These are phyloP conservation scores for Magallana gigas DNA, from an alignment of 1,140 invertebrate genomes.

Conservation along the genomic window DNA sequence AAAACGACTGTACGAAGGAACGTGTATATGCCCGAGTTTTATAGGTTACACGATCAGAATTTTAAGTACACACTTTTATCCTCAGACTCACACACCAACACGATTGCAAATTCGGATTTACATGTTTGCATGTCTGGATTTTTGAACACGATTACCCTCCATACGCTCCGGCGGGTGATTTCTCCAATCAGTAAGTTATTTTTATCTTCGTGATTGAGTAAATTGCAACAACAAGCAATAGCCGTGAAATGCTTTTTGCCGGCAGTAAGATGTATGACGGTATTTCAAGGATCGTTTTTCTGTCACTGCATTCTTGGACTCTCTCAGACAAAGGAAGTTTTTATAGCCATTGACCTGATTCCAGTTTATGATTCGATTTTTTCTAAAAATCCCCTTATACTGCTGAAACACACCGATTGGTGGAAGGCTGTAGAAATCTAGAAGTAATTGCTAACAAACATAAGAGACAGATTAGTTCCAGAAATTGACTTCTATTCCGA, in stretches of 20 bases:
- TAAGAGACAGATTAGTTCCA: too few species aligned
- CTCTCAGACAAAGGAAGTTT: background rate
- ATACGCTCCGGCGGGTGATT: background rate
- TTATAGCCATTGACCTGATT: background rate
- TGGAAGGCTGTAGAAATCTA: too few species aligned
- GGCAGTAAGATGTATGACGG: background rate
- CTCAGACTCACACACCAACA: too few species aligned
- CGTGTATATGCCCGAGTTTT: too few species aligned
- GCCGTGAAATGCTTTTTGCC: constrained; percentile 11
- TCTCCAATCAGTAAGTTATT: background rate
- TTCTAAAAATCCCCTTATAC: background rate
- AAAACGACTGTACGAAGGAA: too few species aligned
- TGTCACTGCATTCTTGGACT: background rate
- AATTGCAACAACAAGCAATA: background rate
- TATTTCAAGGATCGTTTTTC: background rate
- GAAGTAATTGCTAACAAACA: background rate
- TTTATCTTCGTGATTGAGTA: background rate
- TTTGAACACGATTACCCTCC: too few species aligned
- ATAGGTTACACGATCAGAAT: too few species aligned
- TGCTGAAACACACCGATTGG: too few species aligned
- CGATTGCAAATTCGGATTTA: too few species aligned
- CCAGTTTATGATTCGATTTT: background rate
- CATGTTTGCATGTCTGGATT: too few species aligned
- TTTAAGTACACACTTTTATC: too few species aligned
- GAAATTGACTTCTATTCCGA: too few species aligned